Conservation (phyloP, 92 coral and sea anemone species). For the Meandrina meandrites region DNA sequence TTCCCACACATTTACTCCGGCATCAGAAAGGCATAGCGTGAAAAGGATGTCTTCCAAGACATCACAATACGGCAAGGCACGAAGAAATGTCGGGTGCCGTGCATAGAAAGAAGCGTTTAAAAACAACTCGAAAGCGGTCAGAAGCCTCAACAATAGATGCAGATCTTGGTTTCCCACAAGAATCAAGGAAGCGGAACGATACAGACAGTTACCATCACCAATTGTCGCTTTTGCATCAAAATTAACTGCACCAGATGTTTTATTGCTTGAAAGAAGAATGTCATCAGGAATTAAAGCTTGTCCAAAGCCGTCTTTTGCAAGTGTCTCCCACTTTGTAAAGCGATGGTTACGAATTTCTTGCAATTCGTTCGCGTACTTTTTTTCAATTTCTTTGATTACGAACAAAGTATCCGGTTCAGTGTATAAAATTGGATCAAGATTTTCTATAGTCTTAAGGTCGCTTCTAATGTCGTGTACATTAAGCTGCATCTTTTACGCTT, state of each 20-base stretch:
- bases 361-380: neutral
- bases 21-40: conserved; percentile 35
- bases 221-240: neutral
- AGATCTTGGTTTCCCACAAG: conserved; percentile 33
- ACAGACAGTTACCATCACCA: conserved; percentile 43
- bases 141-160: conserved; percentile 30
- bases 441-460: too few relatives aligned
- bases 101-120: conserved; percentile 2
- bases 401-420: neutral
- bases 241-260: neutral
- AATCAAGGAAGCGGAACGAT: conserved; percentile 23
- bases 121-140: conserved; percentile 12
- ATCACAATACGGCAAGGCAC: neutral
- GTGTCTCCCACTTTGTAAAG: conserved; percentile 14
- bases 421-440: too few relatives aligned
- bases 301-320: conserved; percentile 6
- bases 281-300: conserved; percentile 15
- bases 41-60: neutral
- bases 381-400: neutral
- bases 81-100: neutral
- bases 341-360: conserved; percentile 10
- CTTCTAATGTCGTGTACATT: too few relatives aligned
- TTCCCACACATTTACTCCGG: conserved; percentile 35
- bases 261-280: neutral
- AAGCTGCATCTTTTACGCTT: too few relatives aligned